Conservation (phyloP, 2,113 vertebrate species). For the Syngnathus floridae region DNA sequence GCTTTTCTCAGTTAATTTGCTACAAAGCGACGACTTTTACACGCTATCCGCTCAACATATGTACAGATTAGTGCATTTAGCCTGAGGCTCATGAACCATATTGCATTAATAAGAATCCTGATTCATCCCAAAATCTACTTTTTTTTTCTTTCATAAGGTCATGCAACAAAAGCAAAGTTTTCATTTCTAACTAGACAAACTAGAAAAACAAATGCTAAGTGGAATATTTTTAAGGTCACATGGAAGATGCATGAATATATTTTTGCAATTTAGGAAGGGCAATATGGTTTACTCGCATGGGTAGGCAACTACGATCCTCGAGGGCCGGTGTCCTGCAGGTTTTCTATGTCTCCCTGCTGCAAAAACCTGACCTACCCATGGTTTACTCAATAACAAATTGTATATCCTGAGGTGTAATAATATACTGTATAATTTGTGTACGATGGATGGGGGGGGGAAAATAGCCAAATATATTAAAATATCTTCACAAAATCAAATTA, state of each 20-base stretch:
- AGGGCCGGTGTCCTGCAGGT: too few species aligned
- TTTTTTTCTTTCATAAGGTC: constrained; percentile 44
- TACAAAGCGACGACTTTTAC: constrained; percentile 44
- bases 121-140: constrained; percentile 57
- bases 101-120: constrained; percentile 57
- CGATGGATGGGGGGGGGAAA: background rate
- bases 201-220: background rate
- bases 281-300: background rate
- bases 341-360: too few species aligned
- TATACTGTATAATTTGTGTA: constrained; percentile 29
- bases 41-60: constrained; percentile 60
- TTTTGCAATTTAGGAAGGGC: constrained; percentile 21
- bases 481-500: background rate
- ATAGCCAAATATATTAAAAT: background rate
- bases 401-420: constrained; percentile 65
- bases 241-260: constrained; percentile 13
- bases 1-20: constrained; percentile 33
- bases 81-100: constrained; percentile 66
- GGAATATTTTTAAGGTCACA: background rate
- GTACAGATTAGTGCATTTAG: constrained; percentile 72
- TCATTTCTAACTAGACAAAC: background rate
- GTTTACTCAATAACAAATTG: constrained; percentile 37
- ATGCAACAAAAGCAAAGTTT: constrained; percentile 32
- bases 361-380: background rate
- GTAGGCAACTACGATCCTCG: too few species aligned